phyloP scores from a whole-genome alignment of 2,113 vertebrate species.

The Castor canadensis region DNA sequence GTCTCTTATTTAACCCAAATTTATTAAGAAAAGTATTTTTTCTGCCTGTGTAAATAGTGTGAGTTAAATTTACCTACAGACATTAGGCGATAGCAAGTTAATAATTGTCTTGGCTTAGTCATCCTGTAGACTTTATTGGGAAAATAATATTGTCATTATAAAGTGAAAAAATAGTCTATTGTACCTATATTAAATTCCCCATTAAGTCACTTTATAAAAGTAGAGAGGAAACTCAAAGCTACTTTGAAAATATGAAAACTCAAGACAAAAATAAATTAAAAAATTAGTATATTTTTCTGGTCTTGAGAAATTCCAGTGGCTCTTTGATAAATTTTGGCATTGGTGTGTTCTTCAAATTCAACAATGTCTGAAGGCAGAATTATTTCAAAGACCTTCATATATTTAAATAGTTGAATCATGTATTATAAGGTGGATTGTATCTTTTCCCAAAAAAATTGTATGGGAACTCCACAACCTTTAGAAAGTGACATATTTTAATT shows the following conservation, averaged over 20 bases:
- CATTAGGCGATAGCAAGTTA: background rate
- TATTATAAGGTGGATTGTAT: background rate
- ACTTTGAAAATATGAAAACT: background rate
- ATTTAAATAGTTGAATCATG: background rate
- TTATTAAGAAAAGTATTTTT: background rate
- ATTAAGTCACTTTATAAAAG: background rate
- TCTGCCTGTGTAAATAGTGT: fast-evolving
- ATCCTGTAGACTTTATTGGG: background rate
- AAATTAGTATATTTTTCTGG: background rate
- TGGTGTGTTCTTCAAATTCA: background rate
- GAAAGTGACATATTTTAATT: background rate
- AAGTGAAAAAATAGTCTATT: background rate
- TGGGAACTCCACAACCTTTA: background rate
- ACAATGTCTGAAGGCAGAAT: background rate
- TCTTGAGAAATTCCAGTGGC: background rate
- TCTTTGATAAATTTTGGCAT: background rate
- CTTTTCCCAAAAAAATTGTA: background rate
- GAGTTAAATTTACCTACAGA: background rate
- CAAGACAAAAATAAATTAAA: background rate
- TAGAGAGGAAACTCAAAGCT: background rate
- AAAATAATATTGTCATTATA: background rate
- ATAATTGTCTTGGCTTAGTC: background rate
- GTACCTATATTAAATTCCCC: background rate
- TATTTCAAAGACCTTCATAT: background rate
- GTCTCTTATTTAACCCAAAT: background rate